A percentile compares a stretch with the other conserved stretches of the same genome.
Evolutionary conservation across 2,888 invertebrate genomes (phyloP).

Genomic region (Ophioninae sp.): DNA sequence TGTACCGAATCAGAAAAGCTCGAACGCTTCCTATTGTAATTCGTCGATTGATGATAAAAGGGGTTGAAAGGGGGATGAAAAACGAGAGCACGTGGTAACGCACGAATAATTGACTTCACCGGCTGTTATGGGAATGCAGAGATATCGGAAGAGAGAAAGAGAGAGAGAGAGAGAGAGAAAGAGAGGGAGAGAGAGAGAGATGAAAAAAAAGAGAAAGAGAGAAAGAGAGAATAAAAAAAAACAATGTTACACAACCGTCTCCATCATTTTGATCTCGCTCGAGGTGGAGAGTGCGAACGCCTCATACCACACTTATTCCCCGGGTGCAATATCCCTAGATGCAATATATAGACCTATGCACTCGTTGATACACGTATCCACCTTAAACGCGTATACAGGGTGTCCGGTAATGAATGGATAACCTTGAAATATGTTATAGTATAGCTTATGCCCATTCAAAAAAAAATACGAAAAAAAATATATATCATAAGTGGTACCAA

Average conservation of each 20-base stretch:
- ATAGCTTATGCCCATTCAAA: no score
- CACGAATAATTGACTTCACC: slow-evolving; percentile 53
- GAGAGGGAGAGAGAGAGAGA: slow-evolving; percentile 66
- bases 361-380: slow-evolving; percentile 28
- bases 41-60: slow-evolving; percentile 42
- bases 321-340: slow-evolving; percentile 49
- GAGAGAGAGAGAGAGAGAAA: slow-evolving; percentile 66
- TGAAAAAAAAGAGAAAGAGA: slow-evolving; percentile 64
- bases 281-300: slow-evolving; percentile 32
- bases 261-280: slow-evolving; percentile 70
- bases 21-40: slow-evolving; percentile 38
- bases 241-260: slow-evolving; percentile 75
- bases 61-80: slow-evolving; percentile 37
- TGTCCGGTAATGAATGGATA: no score
- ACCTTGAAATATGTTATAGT: no score
- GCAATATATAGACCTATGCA: slow-evolving; percentile 57
- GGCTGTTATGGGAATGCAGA: slow-evolving; percentile 44
- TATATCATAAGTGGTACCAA: no score
- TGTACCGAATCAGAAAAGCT: slow-evolving; percentile 25
- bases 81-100: slow-evolving; percentile 46
- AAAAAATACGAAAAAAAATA: no score
- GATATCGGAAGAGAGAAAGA: slow-evolving; percentile 65
- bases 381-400: slow-evolving; percentile 1
- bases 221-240: slow-evolving; percentile 61
- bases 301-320: slow-evolving; percentile 43